Evolutionary conservation across 2,888 invertebrate species (phyloP), one percentile per base, ranked within the genome.

Genomic region (Volucella inanis): DNA sequence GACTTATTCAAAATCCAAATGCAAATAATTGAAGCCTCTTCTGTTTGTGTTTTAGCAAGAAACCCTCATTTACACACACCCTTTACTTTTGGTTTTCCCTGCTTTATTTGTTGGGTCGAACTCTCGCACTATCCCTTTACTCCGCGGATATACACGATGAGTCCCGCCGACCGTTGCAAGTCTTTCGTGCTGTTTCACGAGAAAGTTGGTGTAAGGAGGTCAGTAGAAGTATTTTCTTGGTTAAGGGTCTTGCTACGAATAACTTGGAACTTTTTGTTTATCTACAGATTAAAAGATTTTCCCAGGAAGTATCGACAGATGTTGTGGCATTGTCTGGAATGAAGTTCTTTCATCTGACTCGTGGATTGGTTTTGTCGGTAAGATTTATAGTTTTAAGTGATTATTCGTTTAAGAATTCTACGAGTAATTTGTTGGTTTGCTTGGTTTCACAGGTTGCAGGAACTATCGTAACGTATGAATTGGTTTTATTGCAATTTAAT

Each of bases 1-100:
- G 4, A 55, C 1, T 18, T 14, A 4, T 31, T 31, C 31, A 6
- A 14, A 22, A n/a, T 1, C 3, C 11, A 65, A 74, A 12, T 12
- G 18, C 11, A 22, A 67, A 52, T 8, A 38, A 14, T 12, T 14
- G 9, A 38, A 41, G 18, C 47, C 31, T 49, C 15, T 41, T 54
- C 8, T 3, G 12, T 8, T 15, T 3, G 12, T 45, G 31, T 45
- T 50, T n/a, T 55, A 92, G 92, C 65, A 90, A 90, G 39, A 91
- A 91, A 49, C 91, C 91, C 8, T 91, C 92, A 0, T 87, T 90
- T 14, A 88, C 90, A 3, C 92, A 92, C 81, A 92, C 93, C 3
- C 87, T 93, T 1, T 94, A 94, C 88, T 94, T 94, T 87, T 93
- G 94, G 90, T 93, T 93, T 87, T 94, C 94, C 0, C 92, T 94